These are phyloP conservation scores for Helleia helle DNA, from an alignment of 2,888 invertebrate species.

Conservation along the genomic window DNA sequence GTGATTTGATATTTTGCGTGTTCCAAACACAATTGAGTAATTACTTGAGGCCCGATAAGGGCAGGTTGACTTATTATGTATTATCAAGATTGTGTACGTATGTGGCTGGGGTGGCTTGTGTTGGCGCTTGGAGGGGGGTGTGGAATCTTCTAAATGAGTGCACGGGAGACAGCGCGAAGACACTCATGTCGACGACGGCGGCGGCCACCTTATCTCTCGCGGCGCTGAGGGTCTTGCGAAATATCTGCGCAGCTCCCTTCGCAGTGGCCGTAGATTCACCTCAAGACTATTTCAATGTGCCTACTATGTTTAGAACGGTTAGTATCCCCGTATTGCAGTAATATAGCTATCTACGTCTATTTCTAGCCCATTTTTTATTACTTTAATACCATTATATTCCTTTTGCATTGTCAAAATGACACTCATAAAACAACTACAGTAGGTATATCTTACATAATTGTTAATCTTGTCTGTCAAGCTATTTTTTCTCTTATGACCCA, in stretches of 20 bases:
- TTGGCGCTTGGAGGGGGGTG: constrained; percentile 90
- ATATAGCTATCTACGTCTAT: too few species aligned
- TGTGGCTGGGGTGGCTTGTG: constrained; percentile 84
- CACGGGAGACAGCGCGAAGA: constrained; percentile 74
- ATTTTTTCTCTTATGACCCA: too few species aligned
- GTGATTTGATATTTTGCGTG: constrained; percentile 80
- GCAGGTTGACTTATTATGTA: constrained; percentile 79
- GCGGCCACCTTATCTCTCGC: constrained; percentile 80
- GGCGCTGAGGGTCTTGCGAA: constrained; percentile 80
- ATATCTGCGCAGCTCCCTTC: constrained; percentile 88
- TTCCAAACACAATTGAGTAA: constrained; percentile 76
- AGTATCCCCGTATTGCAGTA: too few species aligned
- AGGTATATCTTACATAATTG: too few species aligned
- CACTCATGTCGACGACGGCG: constrained; percentile 77
- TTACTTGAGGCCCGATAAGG: constrained; percentile 76
- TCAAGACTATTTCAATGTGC: constrained; percentile 86
- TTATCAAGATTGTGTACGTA: constrained; percentile 83
- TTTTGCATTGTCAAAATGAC: too few species aligned
- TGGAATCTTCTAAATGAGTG: constrained; percentile 85
- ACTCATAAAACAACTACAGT: too few species aligned
- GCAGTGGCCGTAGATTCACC: constrained; percentile 83
- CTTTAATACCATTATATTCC: too few species aligned
- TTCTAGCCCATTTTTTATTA: too few species aligned
- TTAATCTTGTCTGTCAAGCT: too few species aligned
- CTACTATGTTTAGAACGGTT: constrained; percentile 90